phyloP scores from a whole-genome alignment of 2,797 vertebrate species.

The Pempheris klunzingeri region DNA sequence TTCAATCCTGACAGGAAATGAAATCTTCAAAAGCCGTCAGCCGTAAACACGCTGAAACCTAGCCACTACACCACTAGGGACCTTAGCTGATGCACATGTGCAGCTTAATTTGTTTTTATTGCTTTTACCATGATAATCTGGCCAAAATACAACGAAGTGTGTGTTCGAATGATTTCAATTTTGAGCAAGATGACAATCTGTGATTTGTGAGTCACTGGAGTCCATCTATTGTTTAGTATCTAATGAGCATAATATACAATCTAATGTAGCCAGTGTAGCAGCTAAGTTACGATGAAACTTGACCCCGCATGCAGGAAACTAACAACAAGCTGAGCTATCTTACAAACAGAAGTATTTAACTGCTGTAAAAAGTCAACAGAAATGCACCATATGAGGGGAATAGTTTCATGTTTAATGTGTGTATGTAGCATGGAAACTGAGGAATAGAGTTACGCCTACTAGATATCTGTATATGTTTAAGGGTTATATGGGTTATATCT shows the following conservation, averaged over 20 bases:
- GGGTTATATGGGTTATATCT: not conserved
- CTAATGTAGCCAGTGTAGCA: constrained; percentile 2
- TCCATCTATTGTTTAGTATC: not conserved
- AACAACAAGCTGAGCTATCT: not conserved
- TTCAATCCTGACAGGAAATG: not conserved
- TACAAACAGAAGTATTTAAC: not conserved
- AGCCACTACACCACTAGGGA: constrained; percentile 37
- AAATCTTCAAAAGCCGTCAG: not conserved
- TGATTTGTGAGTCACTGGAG: constrained; percentile 11
- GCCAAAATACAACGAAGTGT: not conserved
- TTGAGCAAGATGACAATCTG: constrained; percentile 57
- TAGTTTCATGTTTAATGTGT: not conserved
- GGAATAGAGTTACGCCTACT: not conserved
- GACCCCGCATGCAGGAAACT: not conserved
- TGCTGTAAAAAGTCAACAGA: not conserved
- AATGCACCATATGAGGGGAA: not conserved
- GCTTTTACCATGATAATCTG: not conserved
- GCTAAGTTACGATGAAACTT: not conserved
- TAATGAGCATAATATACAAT: not conserved
- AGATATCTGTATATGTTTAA: no score
- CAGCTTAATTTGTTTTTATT: not conserved
- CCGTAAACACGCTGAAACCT: not conserved
- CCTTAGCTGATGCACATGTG: not conserved
- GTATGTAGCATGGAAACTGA: not conserved
- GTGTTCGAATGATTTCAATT: constrained; percentile 12